A percentile compares a stretch with the other conserved stretches of the same genome.
Evolutionary conservation across 2,113 vertebrate genomes (phyloP).

Genomic region (Eretmochelys imbricata): DNA sequence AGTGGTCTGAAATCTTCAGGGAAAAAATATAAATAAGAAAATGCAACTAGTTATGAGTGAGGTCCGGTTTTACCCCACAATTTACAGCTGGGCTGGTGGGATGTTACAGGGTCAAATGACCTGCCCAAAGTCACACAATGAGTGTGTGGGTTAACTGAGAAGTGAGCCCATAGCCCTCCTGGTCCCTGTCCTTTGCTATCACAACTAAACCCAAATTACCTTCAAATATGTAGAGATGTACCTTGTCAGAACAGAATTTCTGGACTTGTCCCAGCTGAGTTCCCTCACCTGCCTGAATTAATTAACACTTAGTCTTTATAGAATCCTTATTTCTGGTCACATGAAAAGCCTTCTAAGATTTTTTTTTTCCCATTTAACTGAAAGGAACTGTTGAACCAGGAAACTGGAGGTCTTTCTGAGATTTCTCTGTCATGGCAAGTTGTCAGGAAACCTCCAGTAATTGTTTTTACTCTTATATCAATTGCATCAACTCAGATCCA

Average conservation of each 20-base stretch:
- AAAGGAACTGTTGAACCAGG: not conserved
- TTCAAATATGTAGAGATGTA: not conserved
- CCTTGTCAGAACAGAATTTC: not conserved
- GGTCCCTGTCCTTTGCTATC: not conserved
- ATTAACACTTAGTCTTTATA: not conserved
- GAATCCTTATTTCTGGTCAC: not conserved
- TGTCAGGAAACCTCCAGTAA: constrained; percentile 31
- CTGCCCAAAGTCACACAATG: not conserved
- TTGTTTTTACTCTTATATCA: not conserved
- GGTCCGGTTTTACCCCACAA: not conserved
- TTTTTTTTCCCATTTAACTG: not conserved
- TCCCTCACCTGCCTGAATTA: not conserved
- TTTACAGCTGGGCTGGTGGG: not conserved
- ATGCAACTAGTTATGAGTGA: not conserved
- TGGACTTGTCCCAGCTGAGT: not conserved
- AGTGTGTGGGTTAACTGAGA: not conserved
- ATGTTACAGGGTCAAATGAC: not conserved
- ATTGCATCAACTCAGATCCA: constrained; percentile 29
- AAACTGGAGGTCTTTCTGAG: not conserved
- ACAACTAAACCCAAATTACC: not conserved
- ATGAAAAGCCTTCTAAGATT: not conserved
- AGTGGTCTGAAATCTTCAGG: not conserved
- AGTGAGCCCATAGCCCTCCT: not conserved
- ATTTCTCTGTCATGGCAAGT: constrained; percentile 13
- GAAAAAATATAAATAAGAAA: not conserved